These are phyloP conservation scores for Orchesellides sinensis DNA, from an alignment of 2,888 invertebrate genomes.

Conservation along the genomic window DNA sequence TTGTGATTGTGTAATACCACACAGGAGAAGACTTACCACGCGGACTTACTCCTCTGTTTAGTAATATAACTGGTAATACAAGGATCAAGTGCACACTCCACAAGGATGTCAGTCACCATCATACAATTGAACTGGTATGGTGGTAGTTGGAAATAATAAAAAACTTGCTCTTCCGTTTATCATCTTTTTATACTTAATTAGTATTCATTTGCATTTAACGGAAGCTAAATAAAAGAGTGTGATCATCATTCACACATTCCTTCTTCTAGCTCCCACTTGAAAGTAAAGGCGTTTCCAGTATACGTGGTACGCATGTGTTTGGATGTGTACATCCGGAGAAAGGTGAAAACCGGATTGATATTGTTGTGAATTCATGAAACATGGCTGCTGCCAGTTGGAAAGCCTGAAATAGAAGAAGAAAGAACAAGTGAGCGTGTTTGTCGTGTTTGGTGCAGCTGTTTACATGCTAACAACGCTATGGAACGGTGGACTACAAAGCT, in stretches of 20 bases:
- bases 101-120: constrained; percentile 39
- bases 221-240: too few species aligned
- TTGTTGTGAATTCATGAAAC: not conserved
- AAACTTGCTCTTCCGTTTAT: too few species aligned
- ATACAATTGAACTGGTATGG: constrained; percentile 38
- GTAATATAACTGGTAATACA: constrained; percentile 46
- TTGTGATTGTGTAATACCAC: constrained; percentile 35
- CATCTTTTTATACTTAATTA: too few species aligned
- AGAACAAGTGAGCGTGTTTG: not conserved
- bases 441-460: not conserved
- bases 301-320: too few species aligned
- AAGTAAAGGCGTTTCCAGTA: too few species aligned
- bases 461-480: not conserved
- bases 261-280: too few species aligned
- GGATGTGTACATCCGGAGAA: constrained; percentile 5
- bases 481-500: constrained; percentile 30
- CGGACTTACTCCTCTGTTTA: not conserved
- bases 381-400: not conserved
- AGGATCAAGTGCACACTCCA: constrained; percentile 63
- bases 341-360: not conserved
- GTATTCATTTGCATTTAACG: too few species aligned
- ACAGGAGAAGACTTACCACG: constrained; percentile 30
- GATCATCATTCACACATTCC: too few species aligned
- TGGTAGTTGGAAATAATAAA: too few species aligned
- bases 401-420: not conserved